Evolutionary conservation across 2,888 invertebrate genomes (phyloP), one percentile per base, ranked within the genome.

Genomic region (Schizaphis graminum): DNA sequence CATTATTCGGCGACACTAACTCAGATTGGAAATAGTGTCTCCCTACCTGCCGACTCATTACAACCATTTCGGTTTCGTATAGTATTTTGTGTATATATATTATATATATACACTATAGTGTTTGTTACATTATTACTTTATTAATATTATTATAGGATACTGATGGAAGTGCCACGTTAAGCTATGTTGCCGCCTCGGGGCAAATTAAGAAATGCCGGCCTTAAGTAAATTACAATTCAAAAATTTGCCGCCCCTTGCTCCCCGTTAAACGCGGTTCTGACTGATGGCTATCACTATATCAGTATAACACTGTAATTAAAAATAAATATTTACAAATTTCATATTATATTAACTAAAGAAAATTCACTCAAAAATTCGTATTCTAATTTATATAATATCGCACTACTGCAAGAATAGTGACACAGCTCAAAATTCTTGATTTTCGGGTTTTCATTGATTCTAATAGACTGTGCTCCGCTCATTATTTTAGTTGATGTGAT

Each of bases 71-170:
- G 4, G 13, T 67, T 67, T 67, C n/a, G 61, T 67, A 67, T 4
- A n/a, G 13, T 28, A 67, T n/a, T 61, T 61, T 61, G 61, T 61
- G n/a, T 13, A 61, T n/a, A n/a, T n/a, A n/a, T n/a, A n/a, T n/a
- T 41, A 41, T 1, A 3, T 3, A 3, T 41, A 3, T 3, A 3
- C 41, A 41, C 41, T 1, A 3, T 1, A 3, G 1, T 1, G 3
- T 41, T 3, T 3, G 41, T 1, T 3, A 3, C 1, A 3, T 3
- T 3, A 1, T 3, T 1, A 3, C 41, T 41, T 3, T 1, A 41
- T 3, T 41, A 3, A 3, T 2, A 41, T 41, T 3, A 2, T 41
- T 41, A 2, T 41, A 41, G 41, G 41, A 3, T 1, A 1, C 1
- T 41, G 3, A 3, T 41, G 3, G 3, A 41, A 41, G 1, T 41